Percentiles rank a stretch among this genome's conserved stretches.
These are phyloP conservation scores for Cynopterus sphinx DNA, from an alignment of 2,797 vertebrate genomes.

Conservation along the genomic window DNA sequence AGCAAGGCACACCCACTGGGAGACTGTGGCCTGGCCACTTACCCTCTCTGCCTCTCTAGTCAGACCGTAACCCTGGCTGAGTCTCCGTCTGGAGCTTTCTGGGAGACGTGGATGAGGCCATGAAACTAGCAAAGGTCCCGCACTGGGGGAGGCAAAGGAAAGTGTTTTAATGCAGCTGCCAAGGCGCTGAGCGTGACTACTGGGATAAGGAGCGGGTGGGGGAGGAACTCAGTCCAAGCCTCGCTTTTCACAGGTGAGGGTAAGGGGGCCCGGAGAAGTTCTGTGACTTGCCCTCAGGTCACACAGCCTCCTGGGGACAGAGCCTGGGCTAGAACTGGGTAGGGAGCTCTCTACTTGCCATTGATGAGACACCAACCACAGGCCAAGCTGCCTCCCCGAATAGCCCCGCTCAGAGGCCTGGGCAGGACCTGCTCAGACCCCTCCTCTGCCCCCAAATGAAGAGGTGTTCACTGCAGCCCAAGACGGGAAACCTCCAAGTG, in stretches of 20 bases:
- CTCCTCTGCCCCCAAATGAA: not conserved
- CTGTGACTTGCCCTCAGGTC: not conserved
- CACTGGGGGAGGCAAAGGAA: not conserved
- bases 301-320: not conserved
- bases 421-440: not conserved
- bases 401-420: no score
- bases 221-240: not conserved
- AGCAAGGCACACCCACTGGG: rapidly evolving
- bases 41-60: not conserved
- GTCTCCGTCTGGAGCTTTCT: not conserved
- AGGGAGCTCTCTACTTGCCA: not conserved
- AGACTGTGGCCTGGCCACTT: rapidly evolving
- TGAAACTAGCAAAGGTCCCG: not conserved
- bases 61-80: not conserved
- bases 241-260: not conserved
- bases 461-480: not conserved
- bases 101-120: not conserved
- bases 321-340: not conserved
- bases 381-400: not conserved
- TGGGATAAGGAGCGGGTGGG: not conserved
- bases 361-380: not conserved
- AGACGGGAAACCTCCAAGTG: not conserved
- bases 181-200: no score
- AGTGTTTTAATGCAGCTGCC: not conserved
- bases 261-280: not conserved